Evolutionary conservation across 2,888 invertebrate genomes (phyloP).

Genomic region (Mylabris sibirica): DNA sequence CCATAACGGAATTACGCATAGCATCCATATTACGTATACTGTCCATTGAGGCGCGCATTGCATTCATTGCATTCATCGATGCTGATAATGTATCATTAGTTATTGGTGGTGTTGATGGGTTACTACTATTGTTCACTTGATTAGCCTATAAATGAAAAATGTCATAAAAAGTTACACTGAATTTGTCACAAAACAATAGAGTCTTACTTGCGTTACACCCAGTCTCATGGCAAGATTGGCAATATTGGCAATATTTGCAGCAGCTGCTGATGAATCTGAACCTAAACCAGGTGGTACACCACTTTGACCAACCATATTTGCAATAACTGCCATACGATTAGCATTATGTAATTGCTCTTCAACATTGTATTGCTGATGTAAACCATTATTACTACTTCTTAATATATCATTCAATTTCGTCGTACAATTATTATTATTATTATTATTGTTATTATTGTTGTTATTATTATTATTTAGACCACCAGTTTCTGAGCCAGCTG

Average conservation of each 20-base stretch:
- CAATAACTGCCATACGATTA: constrained; percentile 75
- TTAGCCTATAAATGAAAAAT: constrained; percentile 56
- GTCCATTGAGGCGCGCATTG: constrained; percentile 68
- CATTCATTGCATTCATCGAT: constrained; percentile 67
- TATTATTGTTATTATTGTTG: constrained; percentile 75
- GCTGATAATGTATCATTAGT: constrained; percentile 61
- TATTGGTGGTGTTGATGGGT: constrained; percentile 62
- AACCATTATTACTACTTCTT: constrained; percentile 67
- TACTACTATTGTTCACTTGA: constrained; percentile 60
- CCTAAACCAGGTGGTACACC: constrained; percentile 67
- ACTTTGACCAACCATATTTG: constrained; percentile 72
- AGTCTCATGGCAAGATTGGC: constrained; percentile 78
- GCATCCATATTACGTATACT: constrained; percentile 64
- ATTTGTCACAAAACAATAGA: too few species aligned
- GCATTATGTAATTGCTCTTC: constrained; percentile 67
- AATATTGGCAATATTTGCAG: constrained; percentile 76
- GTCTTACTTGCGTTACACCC: constrained; percentile 60
- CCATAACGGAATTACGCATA: constrained; percentile 64
- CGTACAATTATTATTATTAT: constrained; percentile 74
- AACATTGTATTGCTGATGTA: constrained; percentile 69
- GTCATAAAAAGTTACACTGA: constrained; percentile 2
- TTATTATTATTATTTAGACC: constrained; percentile 75
- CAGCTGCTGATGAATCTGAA: constrained; percentile 63
- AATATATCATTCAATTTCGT: constrained; percentile 64
- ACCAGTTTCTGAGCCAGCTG: constrained; percentile 80